Evolutionary conservation across 2,797 vertebrate species (phyloP).

Genomic region (Trachops cirrhosus): DNA sequence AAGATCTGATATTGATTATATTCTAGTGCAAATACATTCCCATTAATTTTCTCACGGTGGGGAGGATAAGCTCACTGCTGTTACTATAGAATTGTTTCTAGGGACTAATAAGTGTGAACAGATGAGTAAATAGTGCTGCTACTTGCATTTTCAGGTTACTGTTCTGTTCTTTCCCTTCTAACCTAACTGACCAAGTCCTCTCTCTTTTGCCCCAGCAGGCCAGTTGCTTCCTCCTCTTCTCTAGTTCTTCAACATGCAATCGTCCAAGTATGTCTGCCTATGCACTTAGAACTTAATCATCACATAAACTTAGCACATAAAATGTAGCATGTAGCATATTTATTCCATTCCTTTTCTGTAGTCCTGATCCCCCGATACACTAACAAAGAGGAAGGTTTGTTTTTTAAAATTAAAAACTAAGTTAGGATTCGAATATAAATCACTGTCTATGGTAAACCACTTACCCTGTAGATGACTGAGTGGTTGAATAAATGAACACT

Average conservation of each 20-base stretch:
- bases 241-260: not conserved
- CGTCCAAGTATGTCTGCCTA: not conserved
- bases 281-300: not conserved
- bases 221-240: not conserved
- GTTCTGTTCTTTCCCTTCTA: not conserved
- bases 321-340: not conserved
- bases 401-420: not conserved
- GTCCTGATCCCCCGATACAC: not conserved
- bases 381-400: not conserved
- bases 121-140: not conserved
- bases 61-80: not conserved
- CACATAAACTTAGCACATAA: not conserved
- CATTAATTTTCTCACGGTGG: not conserved
- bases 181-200: not conserved
- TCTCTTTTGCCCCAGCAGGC: not conserved
- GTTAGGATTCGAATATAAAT: not conserved
- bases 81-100: not conserved
- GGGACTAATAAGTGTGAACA: not conserved
- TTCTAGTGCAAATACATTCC: not conserved
- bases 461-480: not conserved
- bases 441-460: not conserved
- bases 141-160: not conserved
- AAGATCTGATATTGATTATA: not conserved
- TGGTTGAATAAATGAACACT: not conserved
- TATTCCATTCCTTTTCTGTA: slow-evolving; percentile 8